Conservation (phyloP, 2,888 invertebrate genomes). For the Mesorhabditis belari region DNA sequence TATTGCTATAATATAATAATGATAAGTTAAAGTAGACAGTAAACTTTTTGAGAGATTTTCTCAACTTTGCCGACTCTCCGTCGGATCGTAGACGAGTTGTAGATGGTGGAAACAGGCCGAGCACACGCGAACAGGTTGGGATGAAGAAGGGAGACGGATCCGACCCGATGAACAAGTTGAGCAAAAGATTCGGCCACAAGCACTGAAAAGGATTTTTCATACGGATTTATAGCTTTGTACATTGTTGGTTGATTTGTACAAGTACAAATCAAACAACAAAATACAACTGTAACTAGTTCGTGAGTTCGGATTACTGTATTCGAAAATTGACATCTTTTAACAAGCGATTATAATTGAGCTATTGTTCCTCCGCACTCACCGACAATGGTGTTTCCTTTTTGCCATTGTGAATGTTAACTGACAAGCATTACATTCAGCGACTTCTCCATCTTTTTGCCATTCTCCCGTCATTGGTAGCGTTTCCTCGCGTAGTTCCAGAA, state of each 20-base stretch:
- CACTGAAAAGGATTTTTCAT: slow-evolving; percentile 15
- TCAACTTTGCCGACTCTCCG: too few species aligned
- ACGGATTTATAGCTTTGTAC: too few species aligned
- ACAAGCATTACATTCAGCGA: slow-evolving; percentile 24
- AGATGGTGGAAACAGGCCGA: slow-evolving; percentile 12
- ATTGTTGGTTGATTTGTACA: too few species aligned
- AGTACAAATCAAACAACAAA: too few species aligned
- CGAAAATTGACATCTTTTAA: background rate
- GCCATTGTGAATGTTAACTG: slow-evolving; percentile 24
- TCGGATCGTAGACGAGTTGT: background rate
- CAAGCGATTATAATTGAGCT: background rate
- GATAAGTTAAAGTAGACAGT: too few species aligned
- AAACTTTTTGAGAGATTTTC: too few species aligned
- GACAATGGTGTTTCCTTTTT: slow-evolving; percentile 39
- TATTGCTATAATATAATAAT: too few species aligned
- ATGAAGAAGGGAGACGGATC: slow-evolving; percentile 30
- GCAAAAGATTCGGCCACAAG: slow-evolving; percentile 38
- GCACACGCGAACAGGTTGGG: slow-evolving; percentile 33
- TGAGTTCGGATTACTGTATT: background rate
- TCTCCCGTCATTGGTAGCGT: slow-evolving; percentile 23
- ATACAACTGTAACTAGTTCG: too few species aligned
- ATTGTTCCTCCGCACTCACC: slow-evolving; percentile 13
- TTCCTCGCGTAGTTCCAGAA: slow-evolving; percentile 38
- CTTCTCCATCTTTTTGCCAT: slow-evolving; percentile 36
- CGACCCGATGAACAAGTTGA: slow-evolving; percentile 24